These are phyloP conservation scores for Brenthis daphne DNA, from an alignment of 2,888 invertebrate genomes.

Conservation along the genomic window DNA sequence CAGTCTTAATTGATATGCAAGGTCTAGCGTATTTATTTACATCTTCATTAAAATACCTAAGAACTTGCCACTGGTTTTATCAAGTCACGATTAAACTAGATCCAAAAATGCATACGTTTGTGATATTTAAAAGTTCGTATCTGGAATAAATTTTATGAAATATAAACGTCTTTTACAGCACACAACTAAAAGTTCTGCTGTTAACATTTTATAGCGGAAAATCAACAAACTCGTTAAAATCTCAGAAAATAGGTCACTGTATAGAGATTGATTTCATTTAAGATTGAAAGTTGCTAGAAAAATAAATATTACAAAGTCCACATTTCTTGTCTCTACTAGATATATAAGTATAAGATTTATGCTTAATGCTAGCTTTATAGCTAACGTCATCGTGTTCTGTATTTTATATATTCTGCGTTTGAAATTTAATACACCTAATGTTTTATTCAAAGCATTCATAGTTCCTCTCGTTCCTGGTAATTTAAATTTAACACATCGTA, in stretches of 20 bases:
- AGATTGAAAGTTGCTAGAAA: not conserved
- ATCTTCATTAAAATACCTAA: conserved; percentile 47
- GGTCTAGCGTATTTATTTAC: conserved; percentile 46
- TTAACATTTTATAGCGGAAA: not conserved
- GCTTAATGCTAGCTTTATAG: no score
- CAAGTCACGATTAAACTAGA: conserved; percentile 35
- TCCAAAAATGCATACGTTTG: conserved; percentile 25
- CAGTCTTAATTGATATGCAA: conserved; percentile 52
- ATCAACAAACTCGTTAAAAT: not conserved
- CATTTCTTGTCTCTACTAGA: not conserved
- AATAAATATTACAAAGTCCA: not conserved
- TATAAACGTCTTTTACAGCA: not conserved
- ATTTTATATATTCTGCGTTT: conserved; percentile 8
- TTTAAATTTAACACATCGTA: not conserved
- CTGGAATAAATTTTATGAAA: no score
- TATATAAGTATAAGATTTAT: not conserved
- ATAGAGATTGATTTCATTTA: not conserved
- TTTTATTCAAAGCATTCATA: conserved; percentile 16
- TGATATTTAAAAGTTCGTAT: no score
- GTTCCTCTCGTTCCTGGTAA: conserved; percentile 9
- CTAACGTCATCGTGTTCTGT: not conserved
- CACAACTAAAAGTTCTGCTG: not conserved
- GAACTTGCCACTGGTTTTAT: conserved; percentile 26
- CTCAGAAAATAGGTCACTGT: not conserved
- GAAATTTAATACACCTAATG: conserved; percentile 5